phyloP scores from a whole-genome alignment of 1,140 invertebrate genomes.

The Pemphigus obesinymphae region DNA sequence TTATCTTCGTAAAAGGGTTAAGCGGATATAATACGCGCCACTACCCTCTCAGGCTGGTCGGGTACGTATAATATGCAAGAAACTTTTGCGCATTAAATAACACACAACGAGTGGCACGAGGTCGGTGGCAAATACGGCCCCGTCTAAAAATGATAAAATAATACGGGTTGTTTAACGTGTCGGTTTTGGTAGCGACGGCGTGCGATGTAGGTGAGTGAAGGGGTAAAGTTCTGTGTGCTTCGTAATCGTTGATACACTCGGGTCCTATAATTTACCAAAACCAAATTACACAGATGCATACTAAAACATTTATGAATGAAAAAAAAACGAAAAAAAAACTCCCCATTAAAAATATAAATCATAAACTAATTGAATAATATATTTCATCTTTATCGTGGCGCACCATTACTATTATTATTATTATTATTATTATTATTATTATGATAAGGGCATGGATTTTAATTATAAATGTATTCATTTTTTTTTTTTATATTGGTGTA shows the following conservation, averaged over 20 bases:
- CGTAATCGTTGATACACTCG: slow-evolving; percentile 37
- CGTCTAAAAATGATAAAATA: slow-evolving; percentile 32
- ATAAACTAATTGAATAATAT: slow-evolving; percentile 25
- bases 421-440: too few species aligned
- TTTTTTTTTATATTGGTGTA: not conserved
- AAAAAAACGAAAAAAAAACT: not conserved
- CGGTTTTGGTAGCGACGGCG: not conserved
- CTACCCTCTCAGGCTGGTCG: too few species aligned
- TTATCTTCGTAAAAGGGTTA: not conserved
- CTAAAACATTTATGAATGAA: slow-evolving; percentile 22
- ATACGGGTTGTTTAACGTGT: slow-evolving; percentile 21
- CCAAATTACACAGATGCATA: slow-evolving; percentile 14
- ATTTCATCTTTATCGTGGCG: slow-evolving; percentile 7
- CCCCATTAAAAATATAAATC: slow-evolving; percentile 22
- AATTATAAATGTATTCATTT: too few species aligned
- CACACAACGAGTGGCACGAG: not conserved
- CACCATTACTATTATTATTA: too few species aligned
- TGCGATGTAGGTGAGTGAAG: not conserved
- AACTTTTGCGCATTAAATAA: slow-evolving; percentile 18
- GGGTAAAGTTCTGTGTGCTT: slow-evolving; percentile 5
- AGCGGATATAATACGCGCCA: not conserved
- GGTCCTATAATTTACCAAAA: slow-evolving; percentile 37
- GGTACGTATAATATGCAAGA: too few species aligned
- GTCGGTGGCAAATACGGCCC: not conserved
- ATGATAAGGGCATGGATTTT: too few species aligned